A percentile compares a stretch with the other conserved stretches of the same genome.
Evolutionary conservation across 2,888 invertebrate species (phyloP).

Genomic region (Sesia apiformis): DNA sequence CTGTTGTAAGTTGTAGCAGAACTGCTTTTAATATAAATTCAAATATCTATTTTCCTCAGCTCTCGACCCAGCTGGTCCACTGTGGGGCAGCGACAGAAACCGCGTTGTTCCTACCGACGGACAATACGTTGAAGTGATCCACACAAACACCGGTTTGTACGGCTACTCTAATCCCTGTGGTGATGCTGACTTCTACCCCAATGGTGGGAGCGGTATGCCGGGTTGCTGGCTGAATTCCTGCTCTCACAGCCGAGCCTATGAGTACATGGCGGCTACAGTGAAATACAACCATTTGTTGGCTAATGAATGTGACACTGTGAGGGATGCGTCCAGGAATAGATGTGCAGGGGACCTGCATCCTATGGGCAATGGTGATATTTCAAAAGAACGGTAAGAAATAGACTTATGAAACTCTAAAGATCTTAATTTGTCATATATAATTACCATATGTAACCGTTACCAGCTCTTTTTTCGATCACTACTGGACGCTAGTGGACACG

Average conservation of each 20-base stretch:
- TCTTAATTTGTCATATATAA: no score
- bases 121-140: slow-evolving; percentile 54
- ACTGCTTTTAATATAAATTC: no score
- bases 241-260: slow-evolving; percentile 37
- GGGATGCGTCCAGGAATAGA: slow-evolving; percentile 23
- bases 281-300: slow-evolving; percentile 34
- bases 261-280: slow-evolving; percentile 42
- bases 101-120: slow-evolving; percentile 34
- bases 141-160: slow-evolving; percentile 38
- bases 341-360: slow-evolving; percentile 27
- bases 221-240: slow-evolving; percentile 40
- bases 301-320: slow-evolving; percentile 26
- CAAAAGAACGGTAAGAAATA: slow-evolving; percentile 29
- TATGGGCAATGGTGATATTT: slow-evolving; percentile 40
- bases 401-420: no score
- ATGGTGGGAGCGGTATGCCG: slow-evolving; percentile 45
- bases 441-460: no score
- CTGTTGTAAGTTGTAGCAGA: no score
- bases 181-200: slow-evolving; percentile 49
- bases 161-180: slow-evolving; percentile 39
- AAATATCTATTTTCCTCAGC: slow-evolving; percentile 17
- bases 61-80: slow-evolving; percentile 55
- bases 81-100: slow-evolving; percentile 30
- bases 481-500: no score
- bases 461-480: no score